Conservation (phyloP, 1,140 invertebrate species). For the Drosophila tropicalis region DNA sequence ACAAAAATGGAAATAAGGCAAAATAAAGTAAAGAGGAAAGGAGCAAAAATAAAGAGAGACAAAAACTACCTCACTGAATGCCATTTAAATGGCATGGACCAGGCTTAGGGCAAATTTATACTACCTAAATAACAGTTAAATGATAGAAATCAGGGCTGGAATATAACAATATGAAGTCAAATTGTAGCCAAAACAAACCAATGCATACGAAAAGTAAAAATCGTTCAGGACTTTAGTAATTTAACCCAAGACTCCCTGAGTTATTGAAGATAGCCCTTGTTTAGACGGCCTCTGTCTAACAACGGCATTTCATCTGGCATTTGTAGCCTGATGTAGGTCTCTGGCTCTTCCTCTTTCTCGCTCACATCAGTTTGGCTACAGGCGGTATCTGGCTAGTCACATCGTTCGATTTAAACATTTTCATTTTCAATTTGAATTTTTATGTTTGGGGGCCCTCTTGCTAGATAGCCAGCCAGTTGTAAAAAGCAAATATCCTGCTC, state of each 20-base stretch:
- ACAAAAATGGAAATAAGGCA: conserved; percentile 20
- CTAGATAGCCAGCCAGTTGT: conserved; percentile 37
- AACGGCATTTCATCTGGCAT: background rate
- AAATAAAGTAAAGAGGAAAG: conserved; percentile 8
- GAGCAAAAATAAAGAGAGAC: conserved; percentile 12
- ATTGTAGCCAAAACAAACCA: too few species aligned
- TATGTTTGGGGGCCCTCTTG: conserved; percentile 30
- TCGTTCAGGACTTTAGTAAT: too few species aligned
- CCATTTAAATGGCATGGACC: conserved; percentile 61
- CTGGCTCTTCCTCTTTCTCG: background rate
- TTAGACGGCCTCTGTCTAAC: background rate
- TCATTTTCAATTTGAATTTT: conserved; percentile 79
- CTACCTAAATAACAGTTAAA: conserved; percentile 53
- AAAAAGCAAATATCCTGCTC: conserved; percentile 76
- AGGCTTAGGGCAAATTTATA: conserved; percentile 54
- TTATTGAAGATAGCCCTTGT: too few species aligned
- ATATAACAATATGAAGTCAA: too few species aligned
- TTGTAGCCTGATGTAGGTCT: conserved; percentile 66
- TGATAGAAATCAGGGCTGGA: conserved; percentile 1
- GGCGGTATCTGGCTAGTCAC: conserved; percentile 45
- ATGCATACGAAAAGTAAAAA: too few species aligned
- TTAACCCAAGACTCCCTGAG: too few species aligned
- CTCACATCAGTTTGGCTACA: conserved; percentile 2
- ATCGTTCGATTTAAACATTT: conserved; percentile 64
- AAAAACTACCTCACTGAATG: conserved; percentile 57